Evolutionary conservation across 2,888 invertebrate genomes (phyloP).

Genomic region (Chaitophorus viminalis): DNA sequence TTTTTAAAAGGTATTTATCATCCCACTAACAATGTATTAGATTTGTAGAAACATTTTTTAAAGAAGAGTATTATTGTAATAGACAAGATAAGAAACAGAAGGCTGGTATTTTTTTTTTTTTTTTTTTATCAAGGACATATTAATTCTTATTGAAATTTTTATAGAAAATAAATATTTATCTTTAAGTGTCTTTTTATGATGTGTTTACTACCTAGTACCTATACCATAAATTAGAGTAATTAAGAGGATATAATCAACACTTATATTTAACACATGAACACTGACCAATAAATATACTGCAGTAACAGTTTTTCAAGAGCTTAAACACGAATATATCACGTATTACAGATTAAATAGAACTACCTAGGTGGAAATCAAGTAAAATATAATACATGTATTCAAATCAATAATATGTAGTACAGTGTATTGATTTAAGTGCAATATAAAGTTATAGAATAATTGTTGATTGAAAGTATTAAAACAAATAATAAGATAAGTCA

Average conservation of each 20-base stretch:
- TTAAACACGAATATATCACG: neutral
- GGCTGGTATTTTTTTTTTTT: neutral
- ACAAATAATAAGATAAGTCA: neutral
- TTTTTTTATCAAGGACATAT: slow-evolving; percentile 27
- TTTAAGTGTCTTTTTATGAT: slow-evolving; percentile 8
- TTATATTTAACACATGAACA: neutral
- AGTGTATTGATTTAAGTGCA: neutral
- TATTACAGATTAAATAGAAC: slow-evolving; percentile 29
- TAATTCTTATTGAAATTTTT: slow-evolving; percentile 13
- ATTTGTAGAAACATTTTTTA: neutral
- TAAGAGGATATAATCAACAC: slow-evolving; percentile 21
- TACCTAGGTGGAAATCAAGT: neutral
- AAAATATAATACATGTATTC: neutral
- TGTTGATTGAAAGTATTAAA: neutral
- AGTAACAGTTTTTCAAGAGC: neutral
- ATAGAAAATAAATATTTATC: slow-evolving; percentile 25
- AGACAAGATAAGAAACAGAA: slow-evolving; percentile 42
- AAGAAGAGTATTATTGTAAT: slow-evolving; percentile 1
- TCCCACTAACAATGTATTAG: neutral
- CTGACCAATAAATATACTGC: neutral
- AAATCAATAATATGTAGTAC: neutral
- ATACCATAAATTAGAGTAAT: neutral
- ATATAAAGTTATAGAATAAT: neutral
- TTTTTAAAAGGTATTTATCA: neutral
- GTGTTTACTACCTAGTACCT: neutral